Percentiles rank a stretch among this genome's conserved stretches.
Evolutionary conservation across 2,797 vertebrate species (phyloP).

Genomic region (Lepidocolaptes lacrymiger): DNA sequence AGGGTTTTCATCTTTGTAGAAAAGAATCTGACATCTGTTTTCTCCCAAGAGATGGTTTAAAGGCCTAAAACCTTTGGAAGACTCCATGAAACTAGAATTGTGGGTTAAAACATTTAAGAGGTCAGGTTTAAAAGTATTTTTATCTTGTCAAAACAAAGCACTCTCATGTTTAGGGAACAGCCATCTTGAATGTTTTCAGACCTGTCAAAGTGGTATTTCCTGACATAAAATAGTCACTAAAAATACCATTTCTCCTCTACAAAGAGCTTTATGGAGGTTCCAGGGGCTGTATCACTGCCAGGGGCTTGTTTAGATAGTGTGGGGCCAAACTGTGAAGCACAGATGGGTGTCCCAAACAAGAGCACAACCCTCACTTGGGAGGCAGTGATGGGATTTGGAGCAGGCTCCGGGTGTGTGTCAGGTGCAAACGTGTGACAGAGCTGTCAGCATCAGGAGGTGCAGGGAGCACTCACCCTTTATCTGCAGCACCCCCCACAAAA

Average conservation of each 20-base stretch:
- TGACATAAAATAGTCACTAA: background rate
- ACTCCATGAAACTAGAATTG: background rate
- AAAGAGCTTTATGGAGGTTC: background rate
- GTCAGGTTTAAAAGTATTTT: background rate
- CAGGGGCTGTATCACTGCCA: background rate
- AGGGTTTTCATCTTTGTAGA: background rate
- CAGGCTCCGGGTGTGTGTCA: fast-evolving
- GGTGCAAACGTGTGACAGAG: fast-evolving
- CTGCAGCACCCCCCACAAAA: background rate
- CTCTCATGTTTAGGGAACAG: background rate
- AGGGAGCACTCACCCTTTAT: background rate
- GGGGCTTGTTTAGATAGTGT: background rate
- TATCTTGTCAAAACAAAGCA: constrained; percentile 13
- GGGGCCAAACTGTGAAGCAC: background rate
- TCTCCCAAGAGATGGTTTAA: background rate
- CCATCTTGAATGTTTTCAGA: background rate
- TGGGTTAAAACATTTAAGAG: background rate
- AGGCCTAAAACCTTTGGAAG: background rate
- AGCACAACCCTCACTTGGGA: background rate
- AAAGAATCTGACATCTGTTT: background rate
- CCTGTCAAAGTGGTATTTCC: constrained; percentile 21
- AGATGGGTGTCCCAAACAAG: fast-evolving
- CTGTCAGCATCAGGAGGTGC: background rate
- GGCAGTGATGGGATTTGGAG: fast-evolving
- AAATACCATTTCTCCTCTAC: background rate